Percentiles rank a stretch among this genome's conserved stretches.
These are phyloP conservation scores for Bugulina stolonifera DNA, from an alignment of 2,888 invertebrate species.

Conservation along the genomic window DNA sequence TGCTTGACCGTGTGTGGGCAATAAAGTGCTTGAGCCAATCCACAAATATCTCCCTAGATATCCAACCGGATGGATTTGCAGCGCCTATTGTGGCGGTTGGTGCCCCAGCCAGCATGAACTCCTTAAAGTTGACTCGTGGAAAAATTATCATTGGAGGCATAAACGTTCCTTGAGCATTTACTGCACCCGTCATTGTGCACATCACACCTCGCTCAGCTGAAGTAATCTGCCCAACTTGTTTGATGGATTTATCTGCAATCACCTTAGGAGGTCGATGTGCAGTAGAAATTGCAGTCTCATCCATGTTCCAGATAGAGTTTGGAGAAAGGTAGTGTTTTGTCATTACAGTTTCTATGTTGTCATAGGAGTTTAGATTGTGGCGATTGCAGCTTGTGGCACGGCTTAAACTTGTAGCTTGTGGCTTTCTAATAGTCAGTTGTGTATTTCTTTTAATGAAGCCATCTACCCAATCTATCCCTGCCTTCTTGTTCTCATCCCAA, in stretches of 20 bases:
- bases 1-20: constrained; percentile 33
- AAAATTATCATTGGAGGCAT: constrained; percentile 29
- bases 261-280: constrained; percentile 28
- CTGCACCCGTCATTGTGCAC: constrained; percentile 25
- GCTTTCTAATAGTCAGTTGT: constrained; percentile 30
- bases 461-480: constrained; percentile 32
- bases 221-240: constrained; percentile 27
- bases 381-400: constrained; percentile 32
- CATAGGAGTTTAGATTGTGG: constrained; percentile 30
- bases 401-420: constrained; percentile 32
- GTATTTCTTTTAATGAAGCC: constrained; percentile 30
- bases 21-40: constrained; percentile 36
- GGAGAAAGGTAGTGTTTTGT: constrained; percentile 28
- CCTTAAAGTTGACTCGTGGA: constrained; percentile 28
- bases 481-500: constrained; percentile 30
- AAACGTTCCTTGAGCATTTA: constrained; percentile 25
- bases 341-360: constrained; percentile 30
- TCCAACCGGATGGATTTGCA: constrained; percentile 27
- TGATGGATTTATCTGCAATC: constrained; percentile 17
- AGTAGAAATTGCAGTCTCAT: constrained; percentile 6
- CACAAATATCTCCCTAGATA: background rate
- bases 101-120: constrained; percentile 20
- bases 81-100: constrained; percentile 27
- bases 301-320: constrained; percentile 28
- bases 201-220: constrained; percentile 28